Base-by-base conservation (phyloP, 23 tunicate genomes). In the Halocynthia aurantium region DNA sequence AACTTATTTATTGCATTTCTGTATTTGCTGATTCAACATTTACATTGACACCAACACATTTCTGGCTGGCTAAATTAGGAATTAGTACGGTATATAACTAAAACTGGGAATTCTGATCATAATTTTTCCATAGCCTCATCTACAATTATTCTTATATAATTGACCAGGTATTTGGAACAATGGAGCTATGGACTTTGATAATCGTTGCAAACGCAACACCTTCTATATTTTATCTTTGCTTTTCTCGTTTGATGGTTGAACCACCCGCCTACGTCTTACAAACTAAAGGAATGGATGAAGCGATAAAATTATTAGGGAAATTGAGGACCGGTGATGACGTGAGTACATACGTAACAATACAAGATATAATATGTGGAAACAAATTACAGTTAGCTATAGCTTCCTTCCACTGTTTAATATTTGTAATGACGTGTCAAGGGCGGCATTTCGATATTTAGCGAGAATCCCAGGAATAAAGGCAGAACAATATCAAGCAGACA, bases 91-190 rank as follows among this genome's bases (percentile, higher is more conserved):
- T 31, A 31, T 31, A 31, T 31, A 31, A 0, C 44, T 31, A 4
- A 4, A 31, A 31, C 44, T 31, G 44, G 44, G 44, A 31, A 31
- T 4, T 31, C 44, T 31, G 44, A 31, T 31, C 44, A 31, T 31
- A 31, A 31, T 31, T 31, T 31, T 31, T 31, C 44, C 44, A 31
- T 31, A 1, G 4, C 4, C 44, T 0, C 4, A 31, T 31, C 44
- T 31, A 31, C 44, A 31, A 31, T 31, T 31, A 31, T 0, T 31
- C 4, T 31, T 31, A 4, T 0, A 31, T 13, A 40, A 9, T 10
- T 72, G 13, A 40, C 56, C 5, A 72, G 78, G 62, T 74, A 8
- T 74, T 74, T 65, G 78, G 78, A 10, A 74, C 78, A 11, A 62
- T 64, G 55, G 7, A 52, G 31, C 62, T 74, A 15, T 74, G 78